These are phyloP conservation scores for Phortica magna DNA, from an alignment of 2,888 invertebrate genomes.

Conservation along the genomic window DNA sequence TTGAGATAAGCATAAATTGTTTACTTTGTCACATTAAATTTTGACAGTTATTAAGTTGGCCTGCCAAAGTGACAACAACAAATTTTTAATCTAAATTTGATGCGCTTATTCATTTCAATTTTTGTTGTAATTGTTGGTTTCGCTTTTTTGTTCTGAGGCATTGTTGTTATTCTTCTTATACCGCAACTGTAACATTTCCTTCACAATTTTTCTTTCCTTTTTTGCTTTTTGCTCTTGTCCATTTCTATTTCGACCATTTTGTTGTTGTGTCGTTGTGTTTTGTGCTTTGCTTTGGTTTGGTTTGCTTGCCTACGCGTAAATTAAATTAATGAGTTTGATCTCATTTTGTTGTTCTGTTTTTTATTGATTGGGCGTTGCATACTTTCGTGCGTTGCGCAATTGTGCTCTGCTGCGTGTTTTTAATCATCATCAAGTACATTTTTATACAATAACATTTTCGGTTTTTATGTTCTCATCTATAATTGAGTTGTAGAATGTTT, in stretches of 20 bases:
- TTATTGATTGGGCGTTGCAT: conserved; percentile 22
- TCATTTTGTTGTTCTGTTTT: conserved; percentile 13
- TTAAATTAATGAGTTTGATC: conserved; percentile 31
- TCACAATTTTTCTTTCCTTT: neutral
- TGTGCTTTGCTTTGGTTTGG: neutral
- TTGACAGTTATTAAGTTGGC: conserved; percentile 31
- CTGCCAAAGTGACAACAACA: conserved; percentile 1
- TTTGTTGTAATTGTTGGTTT: neutral
- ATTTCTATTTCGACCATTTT: neutral
- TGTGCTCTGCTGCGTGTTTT: neutral
- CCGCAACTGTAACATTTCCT: neutral
- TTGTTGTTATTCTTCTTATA: neutral
- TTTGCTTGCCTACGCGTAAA: neutral
- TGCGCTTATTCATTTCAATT: conserved; percentile 21
- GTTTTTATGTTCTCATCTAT: neutral
- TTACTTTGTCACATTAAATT: conserved; percentile 27
- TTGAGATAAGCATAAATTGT: conserved; percentile 28
- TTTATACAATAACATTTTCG: neutral
- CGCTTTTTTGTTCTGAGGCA: neutral
- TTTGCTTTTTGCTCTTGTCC: neutral
- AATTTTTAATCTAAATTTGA: conserved; percentile 31
- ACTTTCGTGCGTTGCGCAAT: conserved; percentile 9
- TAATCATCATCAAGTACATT: conserved; percentile 15
- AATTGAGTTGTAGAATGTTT: neutral
- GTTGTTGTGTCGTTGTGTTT: neutral